phyloP scores from a whole-genome alignment of 2,113 vertebrate species.

The Zingel zingel region DNA sequence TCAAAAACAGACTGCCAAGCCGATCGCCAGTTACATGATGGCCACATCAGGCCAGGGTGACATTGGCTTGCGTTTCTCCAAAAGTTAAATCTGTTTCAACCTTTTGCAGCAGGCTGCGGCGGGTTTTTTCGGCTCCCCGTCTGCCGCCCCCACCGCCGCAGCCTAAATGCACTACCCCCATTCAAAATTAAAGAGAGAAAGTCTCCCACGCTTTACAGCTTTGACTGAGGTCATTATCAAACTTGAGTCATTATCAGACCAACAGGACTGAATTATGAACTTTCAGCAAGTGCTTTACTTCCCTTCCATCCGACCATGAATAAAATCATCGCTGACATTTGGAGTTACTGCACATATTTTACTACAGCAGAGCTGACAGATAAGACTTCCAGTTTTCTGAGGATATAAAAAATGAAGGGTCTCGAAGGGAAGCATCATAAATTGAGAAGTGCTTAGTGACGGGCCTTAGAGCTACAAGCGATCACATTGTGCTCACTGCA shows the following conservation, averaged over 20 bases:
- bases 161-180: too few relatives aligned
- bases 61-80: not conserved
- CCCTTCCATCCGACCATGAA: not conserved
- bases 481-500: not conserved
- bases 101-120: too few relatives aligned
- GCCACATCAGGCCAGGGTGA: too few relatives aligned
- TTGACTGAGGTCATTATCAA: conserved; percentile 28
- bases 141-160: too few relatives aligned
- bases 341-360: conserved; percentile 20
- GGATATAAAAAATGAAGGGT: conserved; percentile 31
- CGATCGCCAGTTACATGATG: too few relatives aligned
- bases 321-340: conserved; percentile 25
- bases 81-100: not conserved
- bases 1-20: too few relatives aligned
- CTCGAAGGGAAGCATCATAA: conserved; percentile 27
- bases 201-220: not conserved
- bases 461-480: conserved; percentile 8
- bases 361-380: not conserved
- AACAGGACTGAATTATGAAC: conserved; percentile 45
- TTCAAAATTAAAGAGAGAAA: too few relatives aligned
- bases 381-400: not conserved
- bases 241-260: conserved; percentile 33
- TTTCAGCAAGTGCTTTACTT: conserved; percentile 28
- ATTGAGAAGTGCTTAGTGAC: conserved; percentile 42
- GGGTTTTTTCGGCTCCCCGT: too few relatives aligned